Conservation (phyloP, 2,888 invertebrate species). For the Apodemia duryi region DNA sequence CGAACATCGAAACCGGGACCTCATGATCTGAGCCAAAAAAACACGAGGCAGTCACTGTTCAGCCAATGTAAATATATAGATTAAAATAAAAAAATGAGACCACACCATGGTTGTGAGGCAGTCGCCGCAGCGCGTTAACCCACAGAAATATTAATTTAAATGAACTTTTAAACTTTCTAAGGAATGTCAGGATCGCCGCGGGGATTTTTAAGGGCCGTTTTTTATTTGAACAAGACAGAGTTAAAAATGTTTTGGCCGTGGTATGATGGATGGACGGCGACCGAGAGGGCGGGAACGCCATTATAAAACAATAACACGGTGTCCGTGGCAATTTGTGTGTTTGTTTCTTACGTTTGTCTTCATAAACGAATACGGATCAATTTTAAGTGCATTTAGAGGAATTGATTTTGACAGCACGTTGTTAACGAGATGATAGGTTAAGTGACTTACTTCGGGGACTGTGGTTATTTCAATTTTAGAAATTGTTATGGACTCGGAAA, state of each 20-base stretch:
- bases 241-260: slow-evolving; percentile 34
- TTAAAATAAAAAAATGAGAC: slow-evolving; percentile 8
- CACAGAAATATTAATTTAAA: slow-evolving; percentile 62
- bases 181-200: slow-evolving; percentile 64
- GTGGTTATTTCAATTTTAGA: too few species aligned
- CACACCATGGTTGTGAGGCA: slow-evolving; percentile 14
- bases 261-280: slow-evolving; percentile 65
- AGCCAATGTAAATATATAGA: too few species aligned
- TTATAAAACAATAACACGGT: slow-evolving; percentile 76
- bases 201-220: slow-evolving; percentile 52
- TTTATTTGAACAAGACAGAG: slow-evolving; percentile 52
- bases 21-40: too few species aligned
- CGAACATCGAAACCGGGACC: too few species aligned
- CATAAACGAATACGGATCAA: slow-evolving; percentile 40
- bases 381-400: slow-evolving; percentile 24
- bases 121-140: slow-evolving; percentile 41
- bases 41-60: too few species aligned
- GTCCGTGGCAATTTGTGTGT: slow-evolving; percentile 69
- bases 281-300: slow-evolving; percentile 60
- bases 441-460: too few species aligned
- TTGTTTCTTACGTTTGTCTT: slow-evolving; percentile 48
- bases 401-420: slow-evolving; percentile 3
- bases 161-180: slow-evolving; percentile 62
- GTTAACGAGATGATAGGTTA: neutral
- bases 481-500: too few species aligned